Conservation (phyloP, 2,888 invertebrate species). For the Tinea trinotella region DNA sequence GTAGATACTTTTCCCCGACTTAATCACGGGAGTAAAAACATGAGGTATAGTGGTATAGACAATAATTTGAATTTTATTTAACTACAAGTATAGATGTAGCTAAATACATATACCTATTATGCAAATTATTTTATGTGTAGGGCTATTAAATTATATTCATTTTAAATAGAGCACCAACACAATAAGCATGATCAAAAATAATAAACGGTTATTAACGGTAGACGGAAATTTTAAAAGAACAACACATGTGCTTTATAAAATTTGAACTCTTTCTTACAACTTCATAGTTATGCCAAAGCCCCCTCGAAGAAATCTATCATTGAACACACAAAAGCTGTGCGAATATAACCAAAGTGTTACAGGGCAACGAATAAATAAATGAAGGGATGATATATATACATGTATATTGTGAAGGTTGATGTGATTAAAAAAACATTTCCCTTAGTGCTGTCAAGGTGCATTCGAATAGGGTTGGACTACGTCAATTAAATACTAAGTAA, state of each 20-base stretch:
- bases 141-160: no score
- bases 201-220: background rate
- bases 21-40: no score
- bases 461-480: conserved; percentile 39
- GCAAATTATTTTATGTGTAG: no score
- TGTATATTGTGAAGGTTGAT: conserved; percentile 62
- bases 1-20: no score
- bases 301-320: conserved; percentile 38
- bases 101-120: no score
- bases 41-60: no score
- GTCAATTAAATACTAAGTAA: no score
- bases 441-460: conserved; percentile 66
- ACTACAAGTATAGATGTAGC: no score
- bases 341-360: conserved; percentile 49
- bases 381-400: no score
- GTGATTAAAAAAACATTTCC: conserved; percentile 68
- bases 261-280: background rate
- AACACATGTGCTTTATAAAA: background rate
- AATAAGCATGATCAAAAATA: no score
- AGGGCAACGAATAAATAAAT: conserved; percentile 57
- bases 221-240: background rate
- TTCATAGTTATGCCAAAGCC: conserved; percentile 30
- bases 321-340: conserved; percentile 51
- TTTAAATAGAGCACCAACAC: no score
- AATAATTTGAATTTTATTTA: no score